Evolutionary conservation across 2,113 vertebrate genomes (phyloP).

Genomic region (Rallus limicola): DNA sequence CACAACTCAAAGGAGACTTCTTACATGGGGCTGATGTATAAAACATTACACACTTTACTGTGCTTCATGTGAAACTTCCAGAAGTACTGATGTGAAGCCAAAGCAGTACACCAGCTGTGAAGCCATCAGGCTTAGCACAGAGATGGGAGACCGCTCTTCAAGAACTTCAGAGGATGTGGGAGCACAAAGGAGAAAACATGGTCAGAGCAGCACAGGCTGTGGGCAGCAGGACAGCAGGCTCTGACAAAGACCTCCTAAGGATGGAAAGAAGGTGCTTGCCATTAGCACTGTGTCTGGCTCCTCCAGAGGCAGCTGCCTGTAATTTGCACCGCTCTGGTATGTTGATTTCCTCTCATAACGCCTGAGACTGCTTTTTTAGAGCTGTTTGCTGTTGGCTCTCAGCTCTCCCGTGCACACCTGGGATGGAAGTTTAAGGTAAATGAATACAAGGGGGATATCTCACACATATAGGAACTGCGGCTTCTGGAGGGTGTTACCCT

Average conservation of each 20-base stretch:
- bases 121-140: neutral
- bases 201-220: neutral
- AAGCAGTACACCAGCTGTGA: neutral
- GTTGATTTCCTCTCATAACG: neutral
- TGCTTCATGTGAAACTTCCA: neutral
- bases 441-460: neutral
- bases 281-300: neutral
- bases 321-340: neutral
- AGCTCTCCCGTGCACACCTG: neutral
- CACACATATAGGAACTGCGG: neutral
- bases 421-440: neutral
- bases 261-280: neutral
- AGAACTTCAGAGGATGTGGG: neutral
- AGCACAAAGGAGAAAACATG: neutral
- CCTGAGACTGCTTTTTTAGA: neutral
- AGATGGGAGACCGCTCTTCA: neutral
- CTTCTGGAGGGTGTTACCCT: neutral
- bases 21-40: neutral
- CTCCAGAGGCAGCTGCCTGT: neutral
- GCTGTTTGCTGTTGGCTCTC: neutral
- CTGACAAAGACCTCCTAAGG: conserved; percentile 16
- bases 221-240: neutral
- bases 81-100: neutral
- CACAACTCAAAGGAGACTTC: neutral
- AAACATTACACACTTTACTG: neutral